These are phyloP conservation scores for Uria lomvia DNA, from an alignment of 2,113 vertebrate species.

Conservation along the genomic window DNA sequence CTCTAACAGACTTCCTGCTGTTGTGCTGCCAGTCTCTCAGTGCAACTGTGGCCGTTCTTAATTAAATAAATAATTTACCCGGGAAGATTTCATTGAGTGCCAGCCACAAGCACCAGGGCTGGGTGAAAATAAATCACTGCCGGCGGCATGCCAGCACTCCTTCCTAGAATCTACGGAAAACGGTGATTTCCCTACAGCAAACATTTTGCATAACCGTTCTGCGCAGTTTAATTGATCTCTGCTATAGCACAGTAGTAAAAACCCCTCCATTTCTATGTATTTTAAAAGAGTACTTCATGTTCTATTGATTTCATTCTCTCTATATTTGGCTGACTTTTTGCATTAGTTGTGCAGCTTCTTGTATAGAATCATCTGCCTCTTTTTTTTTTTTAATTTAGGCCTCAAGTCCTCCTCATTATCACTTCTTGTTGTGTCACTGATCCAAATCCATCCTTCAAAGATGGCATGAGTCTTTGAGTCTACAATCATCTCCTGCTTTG, in stretches of 20 bases:
- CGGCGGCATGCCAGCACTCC: neutral
- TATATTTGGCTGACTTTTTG: neutral
- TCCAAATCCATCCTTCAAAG: neutral
- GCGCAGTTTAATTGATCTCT: neutral
- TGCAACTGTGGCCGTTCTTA: neutral
- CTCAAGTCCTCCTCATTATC: neutral
- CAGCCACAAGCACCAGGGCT: constrained; percentile 5
- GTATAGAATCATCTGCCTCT: neutral
- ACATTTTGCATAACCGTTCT: neutral
- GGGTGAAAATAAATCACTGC: constrained; percentile 47
- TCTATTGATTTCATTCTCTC: neutral
- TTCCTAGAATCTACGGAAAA: constrained; percentile 4
- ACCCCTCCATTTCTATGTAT: neutral
- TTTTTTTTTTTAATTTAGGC: neutral
- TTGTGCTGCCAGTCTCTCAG: neutral
- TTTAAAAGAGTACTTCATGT: neutral
- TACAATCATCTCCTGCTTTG: neutral
- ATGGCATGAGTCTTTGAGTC: neutral
- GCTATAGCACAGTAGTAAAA: neutral
- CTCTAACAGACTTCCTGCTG: constrained; percentile 18
- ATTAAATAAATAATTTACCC: constrained; percentile 54
- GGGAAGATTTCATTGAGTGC: constrained; percentile 13
- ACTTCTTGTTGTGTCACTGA: neutral
- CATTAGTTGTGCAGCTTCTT: neutral
- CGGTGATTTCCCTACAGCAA: neutral